Evolutionary conservation across 1,140 invertebrate species (phyloP), one percentile per base, ranked within the genome.

Genomic region (Tetranychus urticae): DNA sequence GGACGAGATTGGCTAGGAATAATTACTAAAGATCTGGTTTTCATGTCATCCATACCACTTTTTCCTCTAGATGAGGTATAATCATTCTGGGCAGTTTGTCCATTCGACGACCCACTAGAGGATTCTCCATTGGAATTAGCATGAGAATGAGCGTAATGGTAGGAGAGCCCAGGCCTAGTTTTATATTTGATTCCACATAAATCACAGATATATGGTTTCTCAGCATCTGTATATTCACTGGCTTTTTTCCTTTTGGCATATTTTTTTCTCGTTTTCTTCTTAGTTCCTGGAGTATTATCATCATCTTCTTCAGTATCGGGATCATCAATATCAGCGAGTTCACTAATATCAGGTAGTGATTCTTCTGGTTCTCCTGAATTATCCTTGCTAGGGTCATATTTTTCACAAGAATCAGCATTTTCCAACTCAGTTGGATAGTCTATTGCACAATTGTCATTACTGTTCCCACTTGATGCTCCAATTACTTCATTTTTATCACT

Each of bases 111-210:
- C 23, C 23, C 23, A 23, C 23, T 0, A 23, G 23, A 23, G 23
- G 23, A 23, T 23, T 23, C 23, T 23, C 23, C 23, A 23, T 23
- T 23, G 23, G 23, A 23, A 23, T 23, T 23, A 23, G 23, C 46
- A 78, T 93, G 91, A 69, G 88, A 88, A 79, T 94, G 90, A 72
- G 84, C 83, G 78, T 89, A 90, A 80, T 97, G 92, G 79, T 96
- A 96, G 67, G 87, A 88, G 69, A 97, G 79, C 67, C 92, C 92
- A 64, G 91, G 88, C 66, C 90, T 81, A 58, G 89, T 93, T 78
- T 97, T 96, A 82, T 96, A 97, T 70, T 88, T 82, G 69, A 88
- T 88, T 71, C 88, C 85, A 80, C 91, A 97, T 71, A 88, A 80
- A 81, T 91, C 87, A 79, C 88, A 92, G 72, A 82, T 81, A 75